Evolutionary conservation across 2,888 invertebrate genomes (phyloP), one percentile per base, ranked within the genome.

Genomic region (Cheilosia pagana): DNA sequence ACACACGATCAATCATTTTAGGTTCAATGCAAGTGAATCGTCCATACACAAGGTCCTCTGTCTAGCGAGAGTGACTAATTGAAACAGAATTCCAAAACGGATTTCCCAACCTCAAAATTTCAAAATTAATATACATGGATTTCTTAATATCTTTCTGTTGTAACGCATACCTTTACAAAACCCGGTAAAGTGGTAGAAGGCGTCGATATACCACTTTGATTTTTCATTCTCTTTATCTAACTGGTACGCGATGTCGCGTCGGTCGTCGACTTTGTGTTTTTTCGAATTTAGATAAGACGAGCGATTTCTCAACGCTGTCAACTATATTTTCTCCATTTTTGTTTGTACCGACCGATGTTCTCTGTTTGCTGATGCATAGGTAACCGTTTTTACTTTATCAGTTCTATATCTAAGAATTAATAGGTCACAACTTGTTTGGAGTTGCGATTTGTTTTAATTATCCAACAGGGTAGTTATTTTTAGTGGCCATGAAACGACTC

Each of bases 151-250:
- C 23, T 23, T 50, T 50, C 50, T 50, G 21, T 12, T 50, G 50
- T 23, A 23, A 23, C 23, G 5, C 23, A 14, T 23, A 23, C 23
- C 16, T 19, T 14, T 48, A 43, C 60, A 25, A 43, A 52, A 43
- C 31, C 16, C 8, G 6, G 12, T 10, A 45, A 35, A 57, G 31
- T 16, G 41, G 21, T 48, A 62, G 62, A 77, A 62, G 45, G 68
- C 67, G 68, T 68, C 48, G n/a, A n/a, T 48, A 23, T 48, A 25
- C 45, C 68, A 31, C 55, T 68, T 77, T 57, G 39, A 31, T 70
- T 53, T 62, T 41, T 41, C 41, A 23, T 43, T 72, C 65, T 79
- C 59, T 65, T 72, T 79, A 79, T 79, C 78, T 79, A 72, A 72
- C 31, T 72, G 28, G 71, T 78, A 78, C 78, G 71, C 71, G 52